Evolutionary conservation across 2,113 vertebrate species (phyloP).

Genomic region (Nibea albiflora): DNA sequence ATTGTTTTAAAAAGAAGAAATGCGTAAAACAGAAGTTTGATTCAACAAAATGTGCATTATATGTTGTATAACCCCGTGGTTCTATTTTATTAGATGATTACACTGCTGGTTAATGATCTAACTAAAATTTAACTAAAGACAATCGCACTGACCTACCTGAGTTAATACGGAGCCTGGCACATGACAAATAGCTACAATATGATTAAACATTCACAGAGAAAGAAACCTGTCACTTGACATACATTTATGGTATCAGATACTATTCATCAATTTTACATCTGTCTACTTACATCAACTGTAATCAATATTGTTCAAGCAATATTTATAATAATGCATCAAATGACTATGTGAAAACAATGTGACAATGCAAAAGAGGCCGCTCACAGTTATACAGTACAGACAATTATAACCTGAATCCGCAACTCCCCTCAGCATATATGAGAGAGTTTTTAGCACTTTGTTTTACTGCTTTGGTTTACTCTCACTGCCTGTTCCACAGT

Average conservation of each 20-base stretch:
- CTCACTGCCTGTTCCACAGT: too few species aligned
- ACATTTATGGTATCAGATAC: not conserved
- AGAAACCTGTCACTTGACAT: not conserved
- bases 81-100: accelerated
- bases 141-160: not conserved
- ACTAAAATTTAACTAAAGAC: accelerated
- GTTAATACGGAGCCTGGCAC: not conserved
- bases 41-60: not conserved
- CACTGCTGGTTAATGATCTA: not conserved
- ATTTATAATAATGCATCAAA: not conserved
- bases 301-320: not conserved
- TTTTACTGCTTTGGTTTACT: too few species aligned
- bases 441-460: too few species aligned
- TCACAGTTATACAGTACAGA: too few species aligned
- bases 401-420: too few species aligned
- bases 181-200: not conserved
- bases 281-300: not conserved
- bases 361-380: not conserved
- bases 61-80: too few species aligned
- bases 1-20: accelerated
- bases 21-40: not conserved
- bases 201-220: not conserved
- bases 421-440: too few species aligned
- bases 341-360: not conserved
- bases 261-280: not conserved